Base-by-base conservation (phyloP, 2,113 vertebrate species). In the Hemiscyllium ocellatum region DNA sequence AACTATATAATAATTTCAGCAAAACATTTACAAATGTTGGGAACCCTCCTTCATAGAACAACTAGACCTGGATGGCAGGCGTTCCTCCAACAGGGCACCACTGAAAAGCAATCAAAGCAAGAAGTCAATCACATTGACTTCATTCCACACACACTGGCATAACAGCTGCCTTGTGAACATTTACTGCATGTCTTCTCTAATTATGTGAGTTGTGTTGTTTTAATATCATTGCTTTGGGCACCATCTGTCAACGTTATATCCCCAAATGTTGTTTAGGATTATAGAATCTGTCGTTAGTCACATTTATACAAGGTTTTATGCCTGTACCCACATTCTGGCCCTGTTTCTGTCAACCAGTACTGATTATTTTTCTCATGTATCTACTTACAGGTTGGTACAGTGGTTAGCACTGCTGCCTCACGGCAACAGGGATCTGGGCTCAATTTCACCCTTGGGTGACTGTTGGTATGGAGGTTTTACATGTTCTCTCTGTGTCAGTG, bases 191-290 rank as follows among this genome's bases (percentile, higher is more conserved):
- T 95, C 69, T 95, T 50, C 68, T 95, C 68, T 72, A 72, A 95
- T 95, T 76, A 76, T 72, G 94, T 76, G 94, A 95, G 69, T 76
- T 52, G 66, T 24, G 72, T 76, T 95, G 42, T 69, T 95, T 95
- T 70, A 76, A 76, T 76, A 72, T 76, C 72, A 26, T 13, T 95
- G 24, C 13, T 66, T 33, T 95, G 47, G 87, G 47, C 47, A 76
- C 94, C 94, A 95, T 95, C 94, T 95, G 94, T 76, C 94, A 72
- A 42, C 29, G 33, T 95, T 72, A 76, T 72, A 95, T 50, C 50
- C 69, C 47, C 69, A 95, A 95, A 95, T 76, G 42, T 4, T 17
- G 19, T 76, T 72, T 95, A 47, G 94, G 68, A 95, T 76, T 22
- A 76, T 33, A 33, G 94, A 95, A 70, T 72, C 94, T 52, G 69